These are phyloP conservation scores for Leptosomus discolor DNA, from an alignment of 2,113 vertebrate species.

Conservation along the genomic window DNA sequence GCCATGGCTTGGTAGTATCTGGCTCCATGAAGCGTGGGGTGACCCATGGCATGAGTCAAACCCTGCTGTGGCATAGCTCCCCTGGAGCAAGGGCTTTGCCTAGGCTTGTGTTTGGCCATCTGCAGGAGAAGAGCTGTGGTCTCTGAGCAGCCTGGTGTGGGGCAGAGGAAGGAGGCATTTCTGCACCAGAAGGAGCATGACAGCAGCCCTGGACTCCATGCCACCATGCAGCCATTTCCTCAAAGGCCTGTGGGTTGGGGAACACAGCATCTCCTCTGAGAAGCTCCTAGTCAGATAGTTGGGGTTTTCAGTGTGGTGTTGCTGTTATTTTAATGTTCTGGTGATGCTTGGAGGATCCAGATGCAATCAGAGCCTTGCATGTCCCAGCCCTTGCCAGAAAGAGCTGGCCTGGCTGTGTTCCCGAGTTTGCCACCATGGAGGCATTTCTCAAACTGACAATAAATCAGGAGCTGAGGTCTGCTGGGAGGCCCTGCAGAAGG, in stretches of 20 bases:
- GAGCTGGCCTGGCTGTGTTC: not conserved
- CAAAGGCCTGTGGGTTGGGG: not conserved
- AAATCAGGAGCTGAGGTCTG: not conserved
- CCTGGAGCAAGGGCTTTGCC: not conserved
- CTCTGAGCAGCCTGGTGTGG: not conserved
- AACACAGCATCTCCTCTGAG: not conserved
- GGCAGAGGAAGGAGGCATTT: not conserved
- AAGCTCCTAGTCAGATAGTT: not conserved
- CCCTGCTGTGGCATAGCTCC: not conserved
- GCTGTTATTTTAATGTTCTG: not conserved
- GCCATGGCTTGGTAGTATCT: not conserved
- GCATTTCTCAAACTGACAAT: not conserved
- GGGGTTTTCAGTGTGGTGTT: not conserved
- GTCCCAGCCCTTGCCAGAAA: not conserved
- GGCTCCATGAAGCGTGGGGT: not conserved
- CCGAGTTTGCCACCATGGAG: not conserved
- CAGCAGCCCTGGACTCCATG: not conserved
- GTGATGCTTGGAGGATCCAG: not conserved
- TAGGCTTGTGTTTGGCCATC: not conserved
- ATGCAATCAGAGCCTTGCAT: not conserved
- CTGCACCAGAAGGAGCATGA: not conserved
- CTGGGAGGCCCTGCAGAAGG: not conserved
- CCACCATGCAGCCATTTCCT: not conserved
- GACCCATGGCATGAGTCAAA: not conserved
- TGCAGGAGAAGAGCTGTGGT: not conserved